phyloP scores from a whole-genome alignment of 2,797 vertebrate genomes.

The Alosa sapidissima region DNA sequence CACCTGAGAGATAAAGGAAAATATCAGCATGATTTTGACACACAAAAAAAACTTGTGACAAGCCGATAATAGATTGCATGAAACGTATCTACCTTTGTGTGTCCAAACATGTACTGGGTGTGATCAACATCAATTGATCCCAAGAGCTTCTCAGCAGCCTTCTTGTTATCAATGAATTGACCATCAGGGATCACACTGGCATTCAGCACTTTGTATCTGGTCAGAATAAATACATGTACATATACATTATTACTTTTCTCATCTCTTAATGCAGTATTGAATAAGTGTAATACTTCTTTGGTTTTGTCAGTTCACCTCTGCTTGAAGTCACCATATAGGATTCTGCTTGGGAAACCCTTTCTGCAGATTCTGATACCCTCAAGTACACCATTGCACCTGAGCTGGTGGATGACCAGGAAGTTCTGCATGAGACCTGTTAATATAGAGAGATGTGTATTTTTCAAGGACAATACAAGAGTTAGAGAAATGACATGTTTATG shows the following conservation, averaged over 20 bases:
- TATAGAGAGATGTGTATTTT: neutral
- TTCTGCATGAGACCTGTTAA: slow-evolving; percentile 86
- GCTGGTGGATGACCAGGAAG: slow-evolving; percentile 86
- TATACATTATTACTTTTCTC: no score
- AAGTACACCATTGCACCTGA: slow-evolving; percentile 87
- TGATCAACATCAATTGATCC: slow-evolving; percentile 83
- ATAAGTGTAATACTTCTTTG: neutral
- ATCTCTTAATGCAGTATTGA: no score
- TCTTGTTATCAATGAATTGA: slow-evolving; percentile 89
- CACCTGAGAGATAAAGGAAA: slow-evolving; percentile 63
- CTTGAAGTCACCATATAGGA: slow-evolving; percentile 82
- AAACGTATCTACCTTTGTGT: slow-evolving; percentile 44
- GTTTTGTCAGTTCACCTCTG: slow-evolving; percentile 69
- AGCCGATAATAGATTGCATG: no score
- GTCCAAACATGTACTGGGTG: slow-evolving; percentile 85
- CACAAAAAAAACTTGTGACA: no score
- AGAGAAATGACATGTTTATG: neutral
- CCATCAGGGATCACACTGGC: slow-evolving; percentile 87
- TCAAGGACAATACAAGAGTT: neutral
- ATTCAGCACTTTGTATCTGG: slow-evolving; percentile 81
- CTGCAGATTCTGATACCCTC: slow-evolving; percentile 87
- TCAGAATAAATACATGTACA: neutral
- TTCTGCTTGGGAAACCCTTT: slow-evolving; percentile 84
- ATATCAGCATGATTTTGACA: neutral
- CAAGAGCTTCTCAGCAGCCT: slow-evolving; percentile 86